Conservation (phyloP, 2,888 invertebrate genomes). For the Tenthredo amoena region DNA sequence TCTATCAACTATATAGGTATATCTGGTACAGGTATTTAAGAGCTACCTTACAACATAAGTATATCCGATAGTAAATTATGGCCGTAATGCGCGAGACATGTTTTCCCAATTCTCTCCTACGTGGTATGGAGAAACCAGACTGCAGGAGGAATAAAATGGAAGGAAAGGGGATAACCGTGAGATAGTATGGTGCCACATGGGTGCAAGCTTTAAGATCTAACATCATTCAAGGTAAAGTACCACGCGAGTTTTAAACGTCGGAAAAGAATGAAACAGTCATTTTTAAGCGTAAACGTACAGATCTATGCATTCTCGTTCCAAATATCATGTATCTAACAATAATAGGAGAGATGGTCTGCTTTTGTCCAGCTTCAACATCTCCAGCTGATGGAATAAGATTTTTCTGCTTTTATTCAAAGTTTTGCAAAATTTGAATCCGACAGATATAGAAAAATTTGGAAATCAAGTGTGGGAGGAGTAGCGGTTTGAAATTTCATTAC, state of each 20-base stretch:
- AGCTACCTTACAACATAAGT: not conserved
- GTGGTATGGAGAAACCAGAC: not conserved
- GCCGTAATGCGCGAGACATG: not conserved
- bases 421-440: not conserved
- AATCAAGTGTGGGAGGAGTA: too few species aligned
- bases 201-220: not conserved
- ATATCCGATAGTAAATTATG: slow-evolving; percentile 1
- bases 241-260: not conserved
- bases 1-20: not conserved
- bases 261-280: not conserved
- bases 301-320: not conserved
- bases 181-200: not conserved
- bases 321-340: not conserved
- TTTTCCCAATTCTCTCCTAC: not conserved
- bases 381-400: not conserved
- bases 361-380: not conserved
- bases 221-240: not conserved
- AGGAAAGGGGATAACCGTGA: not conserved
- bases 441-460: too few species aligned
- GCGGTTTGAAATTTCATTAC: too few species aligned
- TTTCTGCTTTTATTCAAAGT: not conserved
- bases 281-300: not conserved
- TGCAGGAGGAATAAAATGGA: not conserved
- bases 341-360: not conserved
- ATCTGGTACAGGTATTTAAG: not conserved